Evolutionary conservation across 1,140 invertebrate genomes (phyloP), one percentile per base, ranked within the genome.

Genomic region (Mya arenaria): DNA sequence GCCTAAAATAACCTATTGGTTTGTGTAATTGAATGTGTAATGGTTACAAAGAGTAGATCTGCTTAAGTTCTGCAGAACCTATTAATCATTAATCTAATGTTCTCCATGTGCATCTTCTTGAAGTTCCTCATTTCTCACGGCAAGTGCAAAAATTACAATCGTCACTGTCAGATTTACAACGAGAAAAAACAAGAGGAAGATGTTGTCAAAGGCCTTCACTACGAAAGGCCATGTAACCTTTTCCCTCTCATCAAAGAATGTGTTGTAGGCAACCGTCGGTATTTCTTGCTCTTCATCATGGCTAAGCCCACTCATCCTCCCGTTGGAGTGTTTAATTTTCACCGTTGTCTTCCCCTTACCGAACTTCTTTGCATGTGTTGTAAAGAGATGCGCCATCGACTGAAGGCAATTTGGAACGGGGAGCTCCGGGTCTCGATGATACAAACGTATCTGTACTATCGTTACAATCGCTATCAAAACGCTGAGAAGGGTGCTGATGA

Each of bases 391-490:
- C 4, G 34, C 66, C 0, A 82, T 13, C n/a, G n/a, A 63, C 5
- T 19, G n/a, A 39, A 82, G 15, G 5, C 23, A 37, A 0, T 4
- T 8, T 8, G 79, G 41, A 0, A 82, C 66, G 13, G 25, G 28
- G 0, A 4, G 41, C 0, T 65, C 6, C 19, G 52, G 19, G n/a
- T 82, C 30, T 2, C 56, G 41, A 39, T 82, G 39, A 19, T 82
- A 71, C 6, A 82, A n/a, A 30, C 69, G 37, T 13, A 82, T 82
- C 34, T 82, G 68, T 4, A 82, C 34, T 13, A 82, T 34, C 2
- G 79, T 82, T 8, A 73, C 17, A 13, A 82, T 63, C 1, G 58
- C 79, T 4, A 82, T 82, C 17, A 82, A 32, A 13, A 73, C 69
- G 39, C 79, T 73, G 0, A 73, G 60, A 1, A 82, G 41, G 1